Conservation (phyloP, 1,140 invertebrate species). For the Drosophila simulans region DNA sequence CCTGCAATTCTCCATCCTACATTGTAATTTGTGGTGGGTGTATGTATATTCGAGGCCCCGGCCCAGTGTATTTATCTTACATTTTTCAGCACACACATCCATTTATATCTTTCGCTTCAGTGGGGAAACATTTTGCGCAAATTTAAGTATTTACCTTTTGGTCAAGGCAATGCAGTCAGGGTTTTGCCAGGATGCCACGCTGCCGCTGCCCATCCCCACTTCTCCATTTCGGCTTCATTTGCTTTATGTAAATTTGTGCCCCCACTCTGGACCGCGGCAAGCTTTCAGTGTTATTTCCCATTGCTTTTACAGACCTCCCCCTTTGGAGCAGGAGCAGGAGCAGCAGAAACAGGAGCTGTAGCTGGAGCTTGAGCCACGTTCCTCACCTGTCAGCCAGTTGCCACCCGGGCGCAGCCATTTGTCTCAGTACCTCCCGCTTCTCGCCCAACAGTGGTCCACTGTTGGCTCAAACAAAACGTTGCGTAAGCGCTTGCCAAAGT, state of each 20-base stretch:
- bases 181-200: constrained; percentile 1
- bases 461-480: constrained; percentile 67
- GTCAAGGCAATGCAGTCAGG: constrained; percentile 49
- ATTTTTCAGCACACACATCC: constrained; percentile 61
- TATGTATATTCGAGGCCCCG: neutral
- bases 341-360: neutral
- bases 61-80: constrained; percentile 64
- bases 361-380: constrained; percentile 23
- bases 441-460: constrained; percentile 6
- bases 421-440: constrained; percentile 4
- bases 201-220: constrained; percentile 4
- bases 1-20: constrained; percentile 62
- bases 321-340: neutral
- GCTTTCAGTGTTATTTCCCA: constrained; percentile 70
- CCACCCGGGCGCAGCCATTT: constrained; percentile 51
- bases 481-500: constrained; percentile 76
- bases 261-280: constrained; percentile 1
- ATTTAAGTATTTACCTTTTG: constrained; percentile 78
- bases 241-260: constrained; percentile 70
- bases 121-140: constrained; percentile 70
- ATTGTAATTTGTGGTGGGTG: constrained; percentile 41
- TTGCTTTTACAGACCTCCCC: constrained; percentile 59
- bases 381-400: constrained; percentile 66
- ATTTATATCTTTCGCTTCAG: constrained; percentile 10
- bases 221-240: constrained; percentile 75